Percentiles rank a stretch among this genome's conserved stretches.
Evolutionary conservation across 2,113 vertebrate species (phyloP).

Genomic region (Menura novaehollandiae): DNA sequence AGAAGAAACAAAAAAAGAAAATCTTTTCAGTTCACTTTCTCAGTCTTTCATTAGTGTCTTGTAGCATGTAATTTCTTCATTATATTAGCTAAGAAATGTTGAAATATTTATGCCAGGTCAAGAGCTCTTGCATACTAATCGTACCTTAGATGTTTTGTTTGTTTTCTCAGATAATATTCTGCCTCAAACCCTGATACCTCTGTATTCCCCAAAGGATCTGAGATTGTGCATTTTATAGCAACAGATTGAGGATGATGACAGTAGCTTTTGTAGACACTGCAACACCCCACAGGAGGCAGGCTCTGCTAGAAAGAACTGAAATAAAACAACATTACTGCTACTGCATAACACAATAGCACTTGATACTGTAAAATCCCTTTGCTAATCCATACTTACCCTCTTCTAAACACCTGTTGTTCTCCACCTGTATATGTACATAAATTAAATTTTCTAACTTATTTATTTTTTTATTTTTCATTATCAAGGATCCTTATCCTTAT

Average conservation of each 20-base stretch:
- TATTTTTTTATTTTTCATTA: neutral
- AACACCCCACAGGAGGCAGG: neutral
- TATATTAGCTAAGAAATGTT: neutral
- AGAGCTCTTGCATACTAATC: neutral
- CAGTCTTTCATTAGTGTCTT: neutral
- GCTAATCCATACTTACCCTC: neutral
- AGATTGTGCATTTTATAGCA: neutral
- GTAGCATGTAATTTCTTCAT: neutral
- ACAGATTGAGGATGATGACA: neutral
- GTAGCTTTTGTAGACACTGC: neutral
- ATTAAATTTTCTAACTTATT: accelerated
- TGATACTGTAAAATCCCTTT: neutral
- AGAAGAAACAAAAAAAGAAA: neutral
- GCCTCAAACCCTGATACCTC: neutral
- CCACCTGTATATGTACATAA: accelerated
- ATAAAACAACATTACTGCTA: neutral
- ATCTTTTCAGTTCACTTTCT: neutral
- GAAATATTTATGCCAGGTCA: neutral
- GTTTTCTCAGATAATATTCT: neutral
- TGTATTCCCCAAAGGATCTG: neutral
- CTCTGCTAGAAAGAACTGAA: neutral
- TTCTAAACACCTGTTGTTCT: neutral
- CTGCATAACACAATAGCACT: neutral
- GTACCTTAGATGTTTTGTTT: neutral
- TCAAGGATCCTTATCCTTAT: neutral